Evolutionary conservation across 2,797 vertebrate genomes (phyloP).

Genomic region (Malurus splendens): DNA sequence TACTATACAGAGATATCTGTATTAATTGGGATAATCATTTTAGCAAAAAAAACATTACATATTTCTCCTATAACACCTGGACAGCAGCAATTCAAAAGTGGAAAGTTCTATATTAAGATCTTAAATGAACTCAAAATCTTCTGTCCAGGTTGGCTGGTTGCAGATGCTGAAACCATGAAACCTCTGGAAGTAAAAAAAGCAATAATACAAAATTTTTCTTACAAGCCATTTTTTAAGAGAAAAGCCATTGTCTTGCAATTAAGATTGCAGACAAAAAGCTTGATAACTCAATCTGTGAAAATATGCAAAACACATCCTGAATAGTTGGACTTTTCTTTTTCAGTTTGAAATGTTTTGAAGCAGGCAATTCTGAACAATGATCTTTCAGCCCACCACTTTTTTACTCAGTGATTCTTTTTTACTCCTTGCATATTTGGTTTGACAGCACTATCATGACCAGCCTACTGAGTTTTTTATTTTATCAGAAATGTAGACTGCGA

Average conservation of each 20-base stretch:
- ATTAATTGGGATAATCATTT: neutral
- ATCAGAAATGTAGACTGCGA: neutral
- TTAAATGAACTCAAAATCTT: neutral
- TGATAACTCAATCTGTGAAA: neutral
- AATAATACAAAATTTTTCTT: neutral
- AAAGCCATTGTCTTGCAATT: neutral
- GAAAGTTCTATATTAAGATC: neutral
- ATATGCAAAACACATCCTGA: neutral
- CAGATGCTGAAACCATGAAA: neutral
- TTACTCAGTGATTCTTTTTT: neutral
- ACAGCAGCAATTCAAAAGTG: neutral
- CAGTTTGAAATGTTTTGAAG: neutral
- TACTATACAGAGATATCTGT: neutral
- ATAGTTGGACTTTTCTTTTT: neutral
- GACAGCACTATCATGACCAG: neutral
- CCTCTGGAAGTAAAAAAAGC: neutral
- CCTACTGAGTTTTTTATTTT: neutral
- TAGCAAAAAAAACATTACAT: neutral
- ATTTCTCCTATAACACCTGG: neutral
- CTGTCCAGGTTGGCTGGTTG: neutral
- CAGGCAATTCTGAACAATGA: neutral
- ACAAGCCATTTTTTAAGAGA: neutral
- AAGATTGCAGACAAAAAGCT: neutral
- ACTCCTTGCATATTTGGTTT: neutral
- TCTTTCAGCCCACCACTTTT: neutral